A percentile compares a stretch with the other conserved stretches of the same genome.
phyloP scores from a whole-genome alignment of 2,888 invertebrate genomes.

The Chalcosyrphus nemorum region DNA sequence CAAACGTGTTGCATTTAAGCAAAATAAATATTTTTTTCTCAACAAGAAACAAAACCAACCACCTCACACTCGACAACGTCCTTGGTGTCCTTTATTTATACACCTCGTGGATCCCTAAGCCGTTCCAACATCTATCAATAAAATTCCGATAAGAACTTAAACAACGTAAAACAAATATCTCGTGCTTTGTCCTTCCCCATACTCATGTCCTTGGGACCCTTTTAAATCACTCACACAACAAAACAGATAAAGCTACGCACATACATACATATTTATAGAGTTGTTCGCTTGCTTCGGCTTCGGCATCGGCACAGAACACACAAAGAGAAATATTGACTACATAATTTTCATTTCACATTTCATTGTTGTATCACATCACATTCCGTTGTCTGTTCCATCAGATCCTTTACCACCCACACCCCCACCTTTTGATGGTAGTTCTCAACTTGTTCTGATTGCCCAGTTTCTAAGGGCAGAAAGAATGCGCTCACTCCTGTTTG shows the following conservation, averaged over 20 bases:
- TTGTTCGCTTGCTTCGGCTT: background rate
- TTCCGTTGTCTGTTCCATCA: background rate
- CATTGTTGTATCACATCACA: conserved; percentile 23
- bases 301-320: background rate
- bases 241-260: background rate
- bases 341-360: conserved; percentile 30
- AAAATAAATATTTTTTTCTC: background rate
- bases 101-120: background rate
- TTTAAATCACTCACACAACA: conserved; percentile 16
- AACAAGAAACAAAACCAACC: background rate
- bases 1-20: conserved; percentile 14
- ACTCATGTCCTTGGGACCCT: conserved; percentile 1
- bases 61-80: background rate
- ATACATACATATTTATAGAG: conserved; percentile 10
- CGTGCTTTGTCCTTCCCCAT: background rate
- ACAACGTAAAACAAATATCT: conserved; percentile 24
- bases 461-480: background rate
- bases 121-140: conserved; percentile 13
- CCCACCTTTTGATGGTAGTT: background rate
- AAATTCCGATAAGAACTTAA: conserved; percentile 22
- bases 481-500: conserved; percentile 6
- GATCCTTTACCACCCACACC: background rate
- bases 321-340: conserved; percentile 15
- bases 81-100: conserved; percentile 15
- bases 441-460: conserved; percentile 13